Percentiles rank a stretch among this genome's conserved stretches.
Evolutionary conservation across 2,797 vertebrate species (phyloP).

Genomic region (Oryzias dopingdopingensis): DNA sequence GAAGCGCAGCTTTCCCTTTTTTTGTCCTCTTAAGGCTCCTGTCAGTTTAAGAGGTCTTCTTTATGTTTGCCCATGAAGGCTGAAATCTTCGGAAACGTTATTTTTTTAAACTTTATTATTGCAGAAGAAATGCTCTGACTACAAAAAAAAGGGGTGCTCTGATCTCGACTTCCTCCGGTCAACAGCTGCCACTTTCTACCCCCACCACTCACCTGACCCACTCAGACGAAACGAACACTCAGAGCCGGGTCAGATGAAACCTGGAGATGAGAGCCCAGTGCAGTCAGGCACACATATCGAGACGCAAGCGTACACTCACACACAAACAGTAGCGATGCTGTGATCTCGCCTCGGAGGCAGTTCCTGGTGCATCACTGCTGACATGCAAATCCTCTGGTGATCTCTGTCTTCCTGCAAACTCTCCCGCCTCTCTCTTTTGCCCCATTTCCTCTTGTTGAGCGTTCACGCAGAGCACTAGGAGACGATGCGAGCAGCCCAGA

Average conservation of each 20-base stretch:
- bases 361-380: slow-evolving; percentile 64
- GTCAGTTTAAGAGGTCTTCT: slow-evolving; percentile 5
- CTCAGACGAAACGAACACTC: slow-evolving; percentile 33
- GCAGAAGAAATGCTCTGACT: slow-evolving; percentile 15
- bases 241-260: slow-evolving; percentile 47
- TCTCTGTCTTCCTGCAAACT: slow-evolving; percentile 44
- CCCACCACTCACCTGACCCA: slow-evolving; percentile 33
- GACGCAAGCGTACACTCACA: slow-evolving; percentile 29
- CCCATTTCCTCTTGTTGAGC: slow-evolving; percentile 47
- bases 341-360: slow-evolving; percentile 64
- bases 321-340: slow-evolving; percentile 35
- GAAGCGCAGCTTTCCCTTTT: slow-evolving; percentile 13
- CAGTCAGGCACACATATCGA: slow-evolving; percentile 17
- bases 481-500: slow-evolving; percentile 66
- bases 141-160: slow-evolving; percentile 15
- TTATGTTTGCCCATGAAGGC: slow-evolving; percentile 21
- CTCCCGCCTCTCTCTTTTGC: slow-evolving; percentile 26
- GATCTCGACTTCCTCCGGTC: slow-evolving; percentile 45
- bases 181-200: slow-evolving; percentile 53
- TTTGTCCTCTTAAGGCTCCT: slow-evolving; percentile 1
- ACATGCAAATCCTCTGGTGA: slow-evolving; percentile 76
- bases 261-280: slow-evolving; percentile 44
- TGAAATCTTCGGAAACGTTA: slow-evolving; percentile 22
- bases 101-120: slow-evolving; percentile 31
- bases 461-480: slow-evolving; percentile 47